phyloP scores from a whole-genome alignment of 1,140 invertebrate species.

The Papilio machaon region DNA sequence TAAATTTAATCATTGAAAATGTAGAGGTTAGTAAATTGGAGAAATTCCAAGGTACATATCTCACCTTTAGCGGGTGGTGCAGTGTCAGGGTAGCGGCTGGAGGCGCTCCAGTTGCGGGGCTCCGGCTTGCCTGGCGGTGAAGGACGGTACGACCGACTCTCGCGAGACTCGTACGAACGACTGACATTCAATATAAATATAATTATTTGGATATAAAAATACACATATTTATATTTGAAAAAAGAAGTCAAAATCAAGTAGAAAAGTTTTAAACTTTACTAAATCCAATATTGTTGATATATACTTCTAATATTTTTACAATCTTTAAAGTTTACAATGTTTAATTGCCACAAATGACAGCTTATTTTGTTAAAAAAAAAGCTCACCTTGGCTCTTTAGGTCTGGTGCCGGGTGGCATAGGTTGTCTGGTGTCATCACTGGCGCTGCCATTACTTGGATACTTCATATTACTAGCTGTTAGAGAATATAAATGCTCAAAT shows the following conservation, averaged over 20 bases:
- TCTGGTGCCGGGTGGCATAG: slow-evolving; percentile 73
- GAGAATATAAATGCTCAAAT: slow-evolving; percentile 42
- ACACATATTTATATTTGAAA: no score
- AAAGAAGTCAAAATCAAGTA: no score
- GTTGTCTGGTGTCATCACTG: slow-evolving; percentile 73
- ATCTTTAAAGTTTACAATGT: no score
- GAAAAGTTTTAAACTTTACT: no score
- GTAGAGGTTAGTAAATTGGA: background rate
- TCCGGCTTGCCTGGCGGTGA: slow-evolving; percentile 71
- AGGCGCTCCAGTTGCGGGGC: slow-evolving; percentile 64
- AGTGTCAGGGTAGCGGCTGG: slow-evolving; percentile 65
- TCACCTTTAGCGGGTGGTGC: slow-evolving; percentile 67
- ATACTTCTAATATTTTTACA: no score
- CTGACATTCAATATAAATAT: slow-evolving; percentile 44
- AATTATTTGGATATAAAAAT: no score
- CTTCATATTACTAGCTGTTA: slow-evolving; percentile 72
- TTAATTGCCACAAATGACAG: background rate
- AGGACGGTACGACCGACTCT: slow-evolving; percentile 63
- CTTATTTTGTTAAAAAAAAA: background rate
- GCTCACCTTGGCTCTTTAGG: slow-evolving; percentile 73
- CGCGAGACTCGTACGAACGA: slow-evolving; percentile 71
- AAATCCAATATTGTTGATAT: no score
- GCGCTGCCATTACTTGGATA: slow-evolving; percentile 73
- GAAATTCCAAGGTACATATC: slow-evolving; percentile 5
- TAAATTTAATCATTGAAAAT: no score